Evolutionary conservation across 2,888 invertebrate species (phyloP).

Genomic region (Polydrusus cervinus): DNA sequence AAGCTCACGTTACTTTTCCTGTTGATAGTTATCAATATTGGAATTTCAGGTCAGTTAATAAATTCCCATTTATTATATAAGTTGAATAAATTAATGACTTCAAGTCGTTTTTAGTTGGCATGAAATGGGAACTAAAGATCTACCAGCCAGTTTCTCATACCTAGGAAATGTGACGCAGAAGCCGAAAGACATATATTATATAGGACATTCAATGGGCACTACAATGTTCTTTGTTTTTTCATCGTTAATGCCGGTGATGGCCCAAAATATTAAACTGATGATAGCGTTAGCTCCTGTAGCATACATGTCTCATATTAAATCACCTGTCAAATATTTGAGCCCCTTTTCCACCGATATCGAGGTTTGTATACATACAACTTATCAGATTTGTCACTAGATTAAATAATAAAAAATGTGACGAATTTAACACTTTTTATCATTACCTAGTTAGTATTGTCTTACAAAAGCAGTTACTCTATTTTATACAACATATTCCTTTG

Average conservation of each 20-base stretch:
- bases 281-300: slow-evolving; percentile 82
- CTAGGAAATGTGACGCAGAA: slow-evolving; percentile 71
- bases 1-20: slow-evolving; percentile 75
- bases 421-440: no score
- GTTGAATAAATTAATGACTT: not conserved
- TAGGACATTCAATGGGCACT: slow-evolving; percentile 94
- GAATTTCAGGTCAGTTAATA: slow-evolving; percentile 73
- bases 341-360: slow-evolving; percentile 77
- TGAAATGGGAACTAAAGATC: slow-evolving; percentile 88
- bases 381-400: no score
- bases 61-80: not conserved
- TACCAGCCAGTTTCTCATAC: slow-evolving; percentile 89
- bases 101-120: slow-evolving; percentile 80
- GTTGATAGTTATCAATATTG: slow-evolving; percentile 79
- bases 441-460: no score
- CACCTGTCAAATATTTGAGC: slow-evolving; percentile 79
- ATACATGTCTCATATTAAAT: slow-evolving; percentile 77
- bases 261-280: slow-evolving; percentile 78
- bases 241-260: slow-evolving; percentile 78
- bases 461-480: no score
- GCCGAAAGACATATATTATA: slow-evolving; percentile 76
- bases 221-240: slow-evolving; percentile 83
- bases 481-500: no score
- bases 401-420: no score
- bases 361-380: slow-evolving; percentile 65